phyloP scores from a whole-genome alignment of 1,140 invertebrate species.

The Aphidius ervi region DNA sequence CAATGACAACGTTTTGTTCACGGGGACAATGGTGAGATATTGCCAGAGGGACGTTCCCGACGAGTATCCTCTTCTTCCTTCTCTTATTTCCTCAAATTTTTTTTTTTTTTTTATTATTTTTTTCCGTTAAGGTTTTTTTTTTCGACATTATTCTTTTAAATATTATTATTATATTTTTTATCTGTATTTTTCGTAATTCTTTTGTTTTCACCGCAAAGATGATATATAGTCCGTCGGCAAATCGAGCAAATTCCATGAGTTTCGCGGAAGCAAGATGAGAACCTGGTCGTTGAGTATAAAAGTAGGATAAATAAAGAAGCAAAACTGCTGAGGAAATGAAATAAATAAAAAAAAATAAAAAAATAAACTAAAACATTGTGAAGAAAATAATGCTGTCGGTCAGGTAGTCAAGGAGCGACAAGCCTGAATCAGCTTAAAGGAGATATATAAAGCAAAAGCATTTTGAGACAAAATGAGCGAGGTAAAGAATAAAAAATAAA shows the following conservation, averaged over 20 bases:
- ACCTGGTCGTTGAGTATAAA: neutral
- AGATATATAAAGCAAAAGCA: slow-evolving; percentile 27
- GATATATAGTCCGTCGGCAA: slow-evolving; percentile 23
- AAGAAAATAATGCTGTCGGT: slow-evolving; percentile 20
- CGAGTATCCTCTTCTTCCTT: slow-evolving; percentile 4
- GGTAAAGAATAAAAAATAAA: too few species aligned
- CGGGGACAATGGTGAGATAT: slow-evolving; percentile 25
- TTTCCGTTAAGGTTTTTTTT: slow-evolving; percentile 3
- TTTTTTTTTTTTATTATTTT: slow-evolving; percentile 10
- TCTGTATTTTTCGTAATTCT: neutral
- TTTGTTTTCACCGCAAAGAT: slow-evolving; percentile 22
- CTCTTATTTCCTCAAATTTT: neutral
- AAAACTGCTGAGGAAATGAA: slow-evolving; percentile 5
- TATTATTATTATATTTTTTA: neutral
- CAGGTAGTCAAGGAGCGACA: slow-evolving; percentile 20
- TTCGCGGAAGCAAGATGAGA: slow-evolving; percentile 30
- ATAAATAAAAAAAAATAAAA: neutral
- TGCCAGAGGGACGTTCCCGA: slow-evolving; percentile 25
- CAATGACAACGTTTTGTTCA: slow-evolving; percentile 7
- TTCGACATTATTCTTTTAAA: slow-evolving; percentile 7
- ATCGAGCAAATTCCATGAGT: slow-evolving; percentile 26
- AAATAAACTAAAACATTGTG: neutral
- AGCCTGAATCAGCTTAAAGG: slow-evolving; percentile 36
- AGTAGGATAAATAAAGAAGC: slow-evolving; percentile 18
- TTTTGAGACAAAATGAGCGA: neutral